Conservation (phyloP, 2,113 vertebrate genomes). For the Thunnus maccoyii region DNA sequence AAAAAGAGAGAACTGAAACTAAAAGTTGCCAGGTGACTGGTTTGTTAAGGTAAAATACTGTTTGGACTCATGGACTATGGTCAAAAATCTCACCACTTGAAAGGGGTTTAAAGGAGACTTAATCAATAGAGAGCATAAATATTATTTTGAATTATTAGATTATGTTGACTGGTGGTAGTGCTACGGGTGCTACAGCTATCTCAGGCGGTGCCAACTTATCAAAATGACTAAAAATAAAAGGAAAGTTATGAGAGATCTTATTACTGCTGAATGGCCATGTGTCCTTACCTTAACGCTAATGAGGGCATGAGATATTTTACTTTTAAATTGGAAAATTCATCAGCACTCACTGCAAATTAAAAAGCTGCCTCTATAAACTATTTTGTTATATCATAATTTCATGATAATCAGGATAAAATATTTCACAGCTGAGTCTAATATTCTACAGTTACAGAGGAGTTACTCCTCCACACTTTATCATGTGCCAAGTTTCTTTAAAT, state of each 20-base stretch:
- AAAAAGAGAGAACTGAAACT: too few relatives aligned
- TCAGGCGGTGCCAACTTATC: background rate
- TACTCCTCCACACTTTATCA: constrained; percentile 42
- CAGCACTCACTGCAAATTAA: background rate
- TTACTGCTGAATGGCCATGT: background rate
- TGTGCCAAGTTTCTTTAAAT: constrained; percentile 51
- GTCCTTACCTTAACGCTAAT: background rate
- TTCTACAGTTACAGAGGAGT: constrained; percentile 26
- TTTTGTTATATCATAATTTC: constrained; percentile 4
- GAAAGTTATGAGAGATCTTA: background rate
- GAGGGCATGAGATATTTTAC: too few relatives aligned
- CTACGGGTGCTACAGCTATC: background rate
- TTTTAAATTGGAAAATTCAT: background rate
- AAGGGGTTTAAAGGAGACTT: background rate
- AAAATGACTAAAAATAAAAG: background rate
- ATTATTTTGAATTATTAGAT: background rate
- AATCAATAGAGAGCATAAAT: background rate
- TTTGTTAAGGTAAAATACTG: too few relatives aligned
- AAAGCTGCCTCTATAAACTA: background rate
- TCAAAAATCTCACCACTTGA: background rate
- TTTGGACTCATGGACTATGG: too few relatives aligned
- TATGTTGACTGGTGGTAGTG: background rate
- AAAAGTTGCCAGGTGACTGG: too few relatives aligned
- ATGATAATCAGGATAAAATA: background rate
- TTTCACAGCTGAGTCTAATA: constrained; percentile 23